Base-by-base conservation (phyloP, 2,888 invertebrate genomes). In the Euzetes globulus region DNA sequence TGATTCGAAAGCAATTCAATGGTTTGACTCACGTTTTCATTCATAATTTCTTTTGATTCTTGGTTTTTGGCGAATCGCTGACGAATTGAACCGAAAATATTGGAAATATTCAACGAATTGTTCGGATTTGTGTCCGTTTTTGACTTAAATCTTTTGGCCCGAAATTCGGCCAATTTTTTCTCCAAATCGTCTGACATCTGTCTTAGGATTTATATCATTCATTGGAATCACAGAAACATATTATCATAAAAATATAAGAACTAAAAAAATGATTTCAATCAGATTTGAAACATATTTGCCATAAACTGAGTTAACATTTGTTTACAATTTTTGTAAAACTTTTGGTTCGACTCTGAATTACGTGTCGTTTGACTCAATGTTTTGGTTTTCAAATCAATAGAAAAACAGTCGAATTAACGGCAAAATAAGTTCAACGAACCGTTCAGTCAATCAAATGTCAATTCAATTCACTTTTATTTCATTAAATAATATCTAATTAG, bases 71-170 rank as follows among this genome's bases (percentile, higher is more conserved):
- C 1, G 45, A 68, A 37, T 11, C 15, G 9, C 17, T 45, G n/a
- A 13, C 68, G 68, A 22, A 68, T 37, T 68, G 68, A 68, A 5
- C 22, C 41, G 19, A 68, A 68, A 45, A 68, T 45, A 68, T 68
- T 68, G 19, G 33, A 68, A 25, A 68, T 19, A 22, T 45, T 68
- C 5, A 25, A 37, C 2, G 37, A 37, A 60, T 13, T 27, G 13
- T 60, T 33, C n/a, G 11, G 22, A 9, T 22, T 45, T 37, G 19
- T 68, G 1, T 68, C 19, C 9, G 29, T 19, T 27, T 60, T 13
- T 11, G 63, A 63, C 17, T 63, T 33, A 1, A 17, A 27, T 63
- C n/a, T 68, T 11, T 68, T 68, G 13, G 41, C 19, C 2, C 68
- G 41, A 68, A 68, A 68, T 45, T 68, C 41, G 22, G 22, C 11